Conservation (phyloP, 2,113 vertebrate genomes). For the Carassius auratus region DNA sequence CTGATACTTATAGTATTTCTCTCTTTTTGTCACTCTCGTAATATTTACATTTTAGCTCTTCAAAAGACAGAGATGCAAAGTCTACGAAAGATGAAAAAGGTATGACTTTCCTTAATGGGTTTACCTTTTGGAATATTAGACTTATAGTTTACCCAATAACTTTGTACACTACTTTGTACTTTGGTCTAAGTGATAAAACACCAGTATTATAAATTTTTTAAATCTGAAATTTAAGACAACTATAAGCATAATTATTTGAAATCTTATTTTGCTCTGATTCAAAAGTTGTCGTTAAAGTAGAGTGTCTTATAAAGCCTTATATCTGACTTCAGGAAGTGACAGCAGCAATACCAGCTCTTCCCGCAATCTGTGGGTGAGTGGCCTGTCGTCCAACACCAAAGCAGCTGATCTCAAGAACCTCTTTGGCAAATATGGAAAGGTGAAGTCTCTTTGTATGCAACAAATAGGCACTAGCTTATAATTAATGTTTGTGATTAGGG, state of each 20-base stretch:
- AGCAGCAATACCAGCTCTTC: conserved; percentile 81
- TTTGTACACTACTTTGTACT: no score
- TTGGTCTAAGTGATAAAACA: background rate
- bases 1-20: conserved; percentile 64
- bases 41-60: conserved; percentile 89
- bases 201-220: background rate
- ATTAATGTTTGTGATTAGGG: background rate
- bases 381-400: conserved; percentile 96
- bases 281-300: background rate
- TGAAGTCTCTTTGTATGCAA: conserved; percentile 59
- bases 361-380: conserved; percentile 96
- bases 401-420: conserved; percentile 98
- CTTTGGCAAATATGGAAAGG: conserved; percentile 99
- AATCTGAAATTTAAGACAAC: no score
- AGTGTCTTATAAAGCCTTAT: background rate
- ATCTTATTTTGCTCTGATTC: background rate
- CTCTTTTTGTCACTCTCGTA: conserved; percentile 80
- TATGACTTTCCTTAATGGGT: conserved; percentile 63
- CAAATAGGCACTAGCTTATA: no score
- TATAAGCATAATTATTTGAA: background rate
- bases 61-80: conserved; percentile 97
- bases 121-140: no score
- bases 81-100: conserved; percentile 94
- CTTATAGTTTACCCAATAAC: no score
- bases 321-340: conserved; percentile 76